These are phyloP conservation scores for Scomber colias DNA, from an alignment of 2,113 vertebrate species.

Conservation along the genomic window DNA sequence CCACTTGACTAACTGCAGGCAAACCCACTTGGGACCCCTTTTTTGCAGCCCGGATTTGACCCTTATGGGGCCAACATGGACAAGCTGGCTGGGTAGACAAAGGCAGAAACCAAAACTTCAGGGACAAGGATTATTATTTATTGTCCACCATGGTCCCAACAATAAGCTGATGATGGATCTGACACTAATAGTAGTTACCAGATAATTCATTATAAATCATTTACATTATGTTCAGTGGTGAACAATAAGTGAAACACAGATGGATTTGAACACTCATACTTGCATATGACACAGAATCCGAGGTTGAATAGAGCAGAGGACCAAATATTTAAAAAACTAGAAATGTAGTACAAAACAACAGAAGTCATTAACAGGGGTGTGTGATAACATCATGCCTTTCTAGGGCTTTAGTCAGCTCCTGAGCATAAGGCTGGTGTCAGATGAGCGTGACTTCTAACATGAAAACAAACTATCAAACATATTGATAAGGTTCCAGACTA, in stretches of 20 bases:
- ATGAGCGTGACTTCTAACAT: slow-evolving; percentile 16
- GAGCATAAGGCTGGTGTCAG: slow-evolving; percentile 8
- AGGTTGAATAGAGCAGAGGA: not conserved
- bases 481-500: slow-evolving; percentile 7
- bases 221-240: not conserved
- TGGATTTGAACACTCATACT: not conserved
- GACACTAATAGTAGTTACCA: no score
- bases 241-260: not conserved
- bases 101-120: no score
- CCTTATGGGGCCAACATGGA: no score
- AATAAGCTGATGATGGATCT: no score
- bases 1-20: no score
- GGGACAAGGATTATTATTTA: no score
- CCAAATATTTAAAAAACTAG: not conserved
- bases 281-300: not conserved
- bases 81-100: no score
- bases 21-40: no score
- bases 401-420: slow-evolving; percentile 1
- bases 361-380: slow-evolving; percentile 25
- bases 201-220: not conserved
- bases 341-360: not conserved
- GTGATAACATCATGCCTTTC: slow-evolving; percentile 17
- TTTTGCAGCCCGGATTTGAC: no score
- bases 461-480: slow-evolving; percentile 21
- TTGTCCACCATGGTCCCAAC: no score